phyloP scores from a whole-genome alignment of 2,888 invertebrate genomes.

The Cerastoderma edule region DNA sequence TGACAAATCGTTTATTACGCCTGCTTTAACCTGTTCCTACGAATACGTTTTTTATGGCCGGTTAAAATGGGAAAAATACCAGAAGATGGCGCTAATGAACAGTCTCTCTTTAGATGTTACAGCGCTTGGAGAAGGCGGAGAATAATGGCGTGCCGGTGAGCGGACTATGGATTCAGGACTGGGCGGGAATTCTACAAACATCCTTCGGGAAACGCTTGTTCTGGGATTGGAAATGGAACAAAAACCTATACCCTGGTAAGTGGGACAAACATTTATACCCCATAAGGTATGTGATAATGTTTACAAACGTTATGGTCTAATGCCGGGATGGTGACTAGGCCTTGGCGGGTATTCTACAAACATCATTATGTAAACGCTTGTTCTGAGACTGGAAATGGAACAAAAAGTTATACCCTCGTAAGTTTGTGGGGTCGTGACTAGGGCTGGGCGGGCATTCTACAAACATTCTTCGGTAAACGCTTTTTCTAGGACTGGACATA shows the following conservation, averaged over 20 bases:
- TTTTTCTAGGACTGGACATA: conserved; percentile 80
- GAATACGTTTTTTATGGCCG: too few species aligned
- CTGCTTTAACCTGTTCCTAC: too few species aligned
- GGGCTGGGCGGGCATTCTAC: conserved; percentile 78
- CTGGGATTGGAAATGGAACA: conserved; percentile 81
- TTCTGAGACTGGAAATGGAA: conserved; percentile 82
- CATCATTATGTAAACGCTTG: conserved; percentile 75
- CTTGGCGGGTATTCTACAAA: conserved; percentile 77
- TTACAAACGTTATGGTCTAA: too few species aligned
- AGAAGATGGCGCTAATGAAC: too few species aligned
- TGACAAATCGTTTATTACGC: too few species aligned
- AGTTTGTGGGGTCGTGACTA: too few species aligned
- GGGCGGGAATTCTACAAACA: conserved; percentile 76
- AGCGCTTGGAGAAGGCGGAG: conserved; percentile 60
- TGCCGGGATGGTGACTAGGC: too few species aligned
- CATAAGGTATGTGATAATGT: background rate
- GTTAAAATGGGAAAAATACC: too few species aligned
- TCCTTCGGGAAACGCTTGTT: conserved; percentile 76
- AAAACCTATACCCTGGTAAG: conserved; percentile 72
- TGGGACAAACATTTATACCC: conserved; percentile 8
- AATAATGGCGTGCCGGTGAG: conserved; percentile 65
- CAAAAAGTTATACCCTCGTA: conserved; percentile 72
- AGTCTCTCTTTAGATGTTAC: too few species aligned
- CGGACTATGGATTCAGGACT: conserved; percentile 81
- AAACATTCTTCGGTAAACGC: conserved; percentile 76